Evolutionary conservation across 2,888 invertebrate species (phyloP), one percentile per base, ranked within the genome.

Genomic region (Clivina fossor): DNA sequence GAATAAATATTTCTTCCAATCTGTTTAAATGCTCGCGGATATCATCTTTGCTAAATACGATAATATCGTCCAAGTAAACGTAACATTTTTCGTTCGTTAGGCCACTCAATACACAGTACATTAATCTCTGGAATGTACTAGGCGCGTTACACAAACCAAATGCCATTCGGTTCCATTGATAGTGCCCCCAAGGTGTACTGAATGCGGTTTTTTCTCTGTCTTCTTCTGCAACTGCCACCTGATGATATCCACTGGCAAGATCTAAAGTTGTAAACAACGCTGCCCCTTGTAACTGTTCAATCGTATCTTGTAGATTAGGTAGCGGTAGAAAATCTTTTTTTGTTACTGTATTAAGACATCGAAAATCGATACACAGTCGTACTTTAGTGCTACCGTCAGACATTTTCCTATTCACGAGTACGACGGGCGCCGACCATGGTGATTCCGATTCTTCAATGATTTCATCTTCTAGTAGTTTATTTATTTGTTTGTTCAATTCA

Each of bases 341-440:
- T 1, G 61, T 63, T 2, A 60, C 46, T 1, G 35, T 47, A 40
- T 63, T 62, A 22, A 59, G 35, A 13, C 38, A 22, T 9, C 59
- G 49, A 51, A 51, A 61, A 35, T 63, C 63, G 1, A 60, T 47
- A 15, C 62, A 63, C 15, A 67, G 54, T 13, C 66, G 20, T 7
- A 30, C 57, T 32, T 56, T 62, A 3, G 43, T 40, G 9, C 32
- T 38, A 2, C 60, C 60, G 22, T 57, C 44, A 0, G 57, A 55
- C 50, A 66, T 65, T 44, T 64, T 65, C 56, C 68, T 71, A 18
- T 51, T 56, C 1, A 68, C 67, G 2, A 70, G 30, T 0, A 71
- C 66, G 4, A 68, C 62, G 0, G 70, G 71, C 2, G 64, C 59
- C 4, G 64, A 57, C 66, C 67, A 72, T 1, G 70, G 69, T 13